Percentiles rank a stretch among this genome's conserved stretches.
Evolutionary conservation across 2,113 vertebrate species (phyloP).

Genomic region (Cyanoliseus patagonus): DNA sequence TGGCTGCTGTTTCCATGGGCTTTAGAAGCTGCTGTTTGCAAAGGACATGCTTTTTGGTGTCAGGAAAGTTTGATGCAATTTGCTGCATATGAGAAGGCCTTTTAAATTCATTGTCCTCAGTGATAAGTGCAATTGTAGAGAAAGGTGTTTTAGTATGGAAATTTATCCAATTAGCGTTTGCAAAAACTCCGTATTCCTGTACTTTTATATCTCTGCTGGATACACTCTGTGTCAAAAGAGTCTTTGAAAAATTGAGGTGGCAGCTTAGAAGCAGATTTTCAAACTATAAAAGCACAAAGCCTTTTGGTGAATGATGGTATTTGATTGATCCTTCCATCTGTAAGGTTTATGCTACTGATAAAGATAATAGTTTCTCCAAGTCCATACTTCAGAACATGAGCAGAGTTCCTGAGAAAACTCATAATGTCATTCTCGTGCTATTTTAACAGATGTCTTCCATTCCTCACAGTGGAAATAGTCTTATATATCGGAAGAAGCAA

Average conservation of each 20-base stretch:
- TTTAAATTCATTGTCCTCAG: not conserved
- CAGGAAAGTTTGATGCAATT: not conserved
- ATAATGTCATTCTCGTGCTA: not conserved
- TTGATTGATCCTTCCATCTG: not conserved
- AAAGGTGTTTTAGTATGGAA: not conserved
- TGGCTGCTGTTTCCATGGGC: not conserved
- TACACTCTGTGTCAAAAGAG: not conserved
- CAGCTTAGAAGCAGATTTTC: not conserved
- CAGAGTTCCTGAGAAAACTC: not conserved
- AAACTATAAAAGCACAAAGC: not conserved
- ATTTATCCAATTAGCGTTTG: not conserved
- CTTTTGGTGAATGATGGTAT: not conserved
- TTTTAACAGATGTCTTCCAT: not conserved
- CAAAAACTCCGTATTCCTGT: not conserved
- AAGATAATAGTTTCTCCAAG: not conserved
- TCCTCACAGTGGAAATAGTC: not conserved
- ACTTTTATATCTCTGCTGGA: not conserved
- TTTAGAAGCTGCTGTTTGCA: not conserved
- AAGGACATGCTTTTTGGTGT: fast-evolving
- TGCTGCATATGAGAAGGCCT: not conserved
- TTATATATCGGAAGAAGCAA: not conserved
- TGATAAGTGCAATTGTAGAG: not conserved
- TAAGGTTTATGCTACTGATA: not conserved
- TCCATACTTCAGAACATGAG: not conserved
- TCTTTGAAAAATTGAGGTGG: not conserved